Conservation (phyloP, 2,888 invertebrate species). For the Orgyia antiqua region DNA sequence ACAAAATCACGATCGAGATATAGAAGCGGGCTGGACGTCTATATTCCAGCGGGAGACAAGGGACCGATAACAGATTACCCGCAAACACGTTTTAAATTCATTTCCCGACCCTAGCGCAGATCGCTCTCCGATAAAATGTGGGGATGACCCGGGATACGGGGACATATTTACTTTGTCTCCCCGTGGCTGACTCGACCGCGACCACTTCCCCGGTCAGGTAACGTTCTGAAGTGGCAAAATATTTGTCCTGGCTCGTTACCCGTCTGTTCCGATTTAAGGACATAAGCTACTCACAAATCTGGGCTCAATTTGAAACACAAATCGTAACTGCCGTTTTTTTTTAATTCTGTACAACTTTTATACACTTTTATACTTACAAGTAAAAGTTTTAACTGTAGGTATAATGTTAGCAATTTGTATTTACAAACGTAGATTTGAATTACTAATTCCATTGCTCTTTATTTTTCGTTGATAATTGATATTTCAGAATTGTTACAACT, state of each 20-base stretch:
- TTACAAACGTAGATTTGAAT: too few relatives aligned
- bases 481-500: too few relatives aligned
- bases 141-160: slow-evolving; percentile 69
- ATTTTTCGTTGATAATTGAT: too few relatives aligned
- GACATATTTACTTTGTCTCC: slow-evolving; percentile 77
- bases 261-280: slow-evolving; percentile 66
- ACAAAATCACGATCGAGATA: slow-evolving; percentile 57
- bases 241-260: slow-evolving; percentile 70
- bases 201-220: slow-evolving; percentile 74
- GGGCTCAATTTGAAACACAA: slow-evolving; percentile 35
- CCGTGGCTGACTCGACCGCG: slow-evolving; percentile 55
- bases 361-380: too few relatives aligned
- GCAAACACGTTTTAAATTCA: slow-evolving; percentile 79
- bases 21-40: slow-evolving; percentile 63
- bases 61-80: slow-evolving; percentile 79
- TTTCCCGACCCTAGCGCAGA: slow-evolving; percentile 76
- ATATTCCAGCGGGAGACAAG: slow-evolving; percentile 73
- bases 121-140: slow-evolving; percentile 77
- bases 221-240: slow-evolving; percentile 74
- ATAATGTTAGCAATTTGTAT: too few relatives aligned
- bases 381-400: too few relatives aligned
- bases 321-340: slow-evolving; percentile 23
- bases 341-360: slow-evolving; percentile 17
- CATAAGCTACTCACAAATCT: slow-evolving; percentile 58
- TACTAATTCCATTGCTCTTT: too few relatives aligned